Evolutionary conservation across 2,797 vertebrate genomes (phyloP).

Genomic region (Discoglossus pictus): DNA sequence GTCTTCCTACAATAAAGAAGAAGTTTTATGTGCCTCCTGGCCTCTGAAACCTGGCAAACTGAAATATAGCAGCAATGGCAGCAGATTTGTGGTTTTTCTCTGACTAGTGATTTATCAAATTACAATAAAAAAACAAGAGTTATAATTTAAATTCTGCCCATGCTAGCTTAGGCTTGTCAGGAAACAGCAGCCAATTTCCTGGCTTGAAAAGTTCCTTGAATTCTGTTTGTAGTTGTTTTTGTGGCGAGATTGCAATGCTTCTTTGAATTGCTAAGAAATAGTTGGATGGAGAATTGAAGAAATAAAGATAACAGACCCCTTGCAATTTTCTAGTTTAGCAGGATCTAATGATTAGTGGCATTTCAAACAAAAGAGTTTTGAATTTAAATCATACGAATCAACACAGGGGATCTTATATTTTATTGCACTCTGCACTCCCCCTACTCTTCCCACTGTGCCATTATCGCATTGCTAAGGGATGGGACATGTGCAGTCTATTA

Average conservation of each 20-base stretch:
- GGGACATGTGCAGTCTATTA: neutral
- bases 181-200: conserved; percentile 47
- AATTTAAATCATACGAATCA: conserved; percentile 21
- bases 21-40: conserved; percentile 48
- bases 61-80: conserved; percentile 41
- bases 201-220: conserved; percentile 23
- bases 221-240: conserved; percentile 48
- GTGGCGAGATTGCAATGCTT: conserved; percentile 41
- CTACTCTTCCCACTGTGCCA: neutral
- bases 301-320: conserved; percentile 37
- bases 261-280: conserved; percentile 46
- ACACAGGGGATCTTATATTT: conserved; percentile 1
- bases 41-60: conserved; percentile 41
- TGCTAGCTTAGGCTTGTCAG: conserved; percentile 48
- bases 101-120: conserved; percentile 52
- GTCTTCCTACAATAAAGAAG: conserved; percentile 29
- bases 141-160: conserved; percentile 52
- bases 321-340: conserved; percentile 26
- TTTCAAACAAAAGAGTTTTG: conserved; percentile 33
- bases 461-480: neutral
- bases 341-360: conserved; percentile 40
- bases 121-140: conserved; percentile 52
- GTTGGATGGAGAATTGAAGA: conserved; percentile 29
- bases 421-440: neutral
- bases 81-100: conserved; percentile 47